A percentile compares a stretch with the other conserved stretches of the same genome.
These are phyloP conservation scores for Ophiodon elongatus DNA, from an alignment of 2,113 vertebrate species.

Conservation along the genomic window DNA sequence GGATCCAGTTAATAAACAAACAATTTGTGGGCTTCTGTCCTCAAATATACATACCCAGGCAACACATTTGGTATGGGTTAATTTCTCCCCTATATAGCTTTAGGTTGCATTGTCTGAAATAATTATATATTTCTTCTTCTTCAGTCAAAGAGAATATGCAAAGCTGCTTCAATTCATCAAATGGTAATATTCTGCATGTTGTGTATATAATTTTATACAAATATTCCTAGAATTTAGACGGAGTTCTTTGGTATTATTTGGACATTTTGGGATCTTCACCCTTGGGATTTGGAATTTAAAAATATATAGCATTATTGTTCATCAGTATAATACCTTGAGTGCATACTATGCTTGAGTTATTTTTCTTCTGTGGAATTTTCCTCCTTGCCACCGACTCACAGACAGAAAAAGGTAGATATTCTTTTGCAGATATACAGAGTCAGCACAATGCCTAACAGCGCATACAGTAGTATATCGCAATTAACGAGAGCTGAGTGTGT, in stretches of 20 bases:
- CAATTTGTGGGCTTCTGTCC: neutral
- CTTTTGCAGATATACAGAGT: conserved; percentile 40
- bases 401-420: conserved; percentile 31
- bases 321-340: neutral
- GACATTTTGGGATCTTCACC: neutral
- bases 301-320: neutral
- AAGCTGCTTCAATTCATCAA: neutral
- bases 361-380: neutral
- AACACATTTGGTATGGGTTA: too few relatives aligned
- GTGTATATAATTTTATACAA: neutral
- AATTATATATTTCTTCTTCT: neutral
- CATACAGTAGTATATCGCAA: conserved; percentile 44
- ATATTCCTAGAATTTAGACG: neutral
- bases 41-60: neutral
- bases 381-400: neutral
- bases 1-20: neutral
- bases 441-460: conserved; percentile 45
- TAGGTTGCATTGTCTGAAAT: neutral
- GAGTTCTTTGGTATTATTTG: too few relatives aligned
- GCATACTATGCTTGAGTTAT: neutral
- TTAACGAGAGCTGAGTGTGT: conserved; percentile 41
- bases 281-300: neutral
- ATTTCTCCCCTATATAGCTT: too few relatives aligned
- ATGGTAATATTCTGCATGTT: neutral
- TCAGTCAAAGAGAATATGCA: neutral